Percentiles rank a stretch among this genome's conserved stretches.
These are phyloP conservation scores for Maconellicoccus hirsutus DNA, from an alignment of 1,140 invertebrate species.

Conservation along the genomic window DNA sequence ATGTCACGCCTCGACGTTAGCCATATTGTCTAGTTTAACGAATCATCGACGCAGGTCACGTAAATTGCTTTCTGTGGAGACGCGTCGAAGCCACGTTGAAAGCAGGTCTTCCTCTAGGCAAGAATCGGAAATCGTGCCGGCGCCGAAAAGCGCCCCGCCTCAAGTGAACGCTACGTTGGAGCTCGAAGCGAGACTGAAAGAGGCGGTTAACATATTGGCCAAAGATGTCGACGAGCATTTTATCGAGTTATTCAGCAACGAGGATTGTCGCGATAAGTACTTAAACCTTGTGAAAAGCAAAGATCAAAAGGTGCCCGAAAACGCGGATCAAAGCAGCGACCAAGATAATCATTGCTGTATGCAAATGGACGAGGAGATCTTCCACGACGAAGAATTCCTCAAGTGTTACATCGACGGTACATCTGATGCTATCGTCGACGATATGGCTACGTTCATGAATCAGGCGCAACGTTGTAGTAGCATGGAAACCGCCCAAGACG, in stretches of 20 bases:
- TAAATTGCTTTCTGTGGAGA: background rate
- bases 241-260: background rate
- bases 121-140: background rate
- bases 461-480: background rate
- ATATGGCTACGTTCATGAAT: constrained; percentile 10
- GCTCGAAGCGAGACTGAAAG: background rate
- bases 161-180: background rate
- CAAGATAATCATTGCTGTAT: background rate
- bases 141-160: background rate
- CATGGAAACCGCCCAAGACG: background rate
- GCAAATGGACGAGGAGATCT: background rate
- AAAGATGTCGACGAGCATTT: constrained; percentile 8
- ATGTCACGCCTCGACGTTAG: constrained; percentile 36
- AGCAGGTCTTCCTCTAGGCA: background rate
- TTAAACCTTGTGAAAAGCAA: background rate
- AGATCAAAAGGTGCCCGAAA: background rate
- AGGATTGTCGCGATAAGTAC: background rate
- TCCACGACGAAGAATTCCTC: background rate
- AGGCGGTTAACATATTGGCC: background rate
- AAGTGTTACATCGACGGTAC: background rate
- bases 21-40: constrained; percentile 32
- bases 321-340: background rate
- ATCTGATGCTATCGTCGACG: background rate
- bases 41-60: constrained; percentile 22
- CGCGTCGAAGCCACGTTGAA: background rate